Percentiles rank a stretch among this genome's conserved stretches.
phyloP scores from a whole-genome alignment of 2,888 invertebrate species.

The Temnothorax rugatulus region DNA sequence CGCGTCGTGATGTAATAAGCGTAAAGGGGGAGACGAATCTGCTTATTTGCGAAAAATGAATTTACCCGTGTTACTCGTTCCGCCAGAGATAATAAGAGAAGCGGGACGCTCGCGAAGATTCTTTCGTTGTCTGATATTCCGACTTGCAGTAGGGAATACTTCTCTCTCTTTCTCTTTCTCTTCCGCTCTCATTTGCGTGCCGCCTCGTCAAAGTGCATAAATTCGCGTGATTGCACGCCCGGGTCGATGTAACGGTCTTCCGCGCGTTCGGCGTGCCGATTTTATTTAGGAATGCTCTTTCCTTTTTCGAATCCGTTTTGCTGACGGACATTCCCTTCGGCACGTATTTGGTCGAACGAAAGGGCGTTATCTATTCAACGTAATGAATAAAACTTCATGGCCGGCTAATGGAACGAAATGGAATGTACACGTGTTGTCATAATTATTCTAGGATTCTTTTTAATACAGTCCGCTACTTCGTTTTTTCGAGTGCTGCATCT shows the following conservation, averaged over 20 bases:
- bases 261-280: conserved; percentile 64
- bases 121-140: conserved; percentile 45
- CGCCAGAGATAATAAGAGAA: neutral
- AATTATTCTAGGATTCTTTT: conserved; percentile 32
- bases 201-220: conserved; percentile 78
- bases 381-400: conserved; percentile 61
- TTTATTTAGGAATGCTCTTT: conserved; percentile 77
- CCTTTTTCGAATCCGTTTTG: conserved; percentile 64
- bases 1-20: conserved; percentile 42
- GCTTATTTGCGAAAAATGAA: conserved; percentile 55
- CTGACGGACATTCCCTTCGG: conserved; percentile 57
- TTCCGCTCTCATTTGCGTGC: conserved; percentile 23
- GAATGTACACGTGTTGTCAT: conserved; percentile 36
- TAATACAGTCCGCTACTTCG: neutral
- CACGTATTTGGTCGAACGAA: conserved; percentile 45
- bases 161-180: neutral
- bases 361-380: conserved; percentile 39
- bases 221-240: conserved; percentile 76
- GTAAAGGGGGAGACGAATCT: conserved; percentile 27
- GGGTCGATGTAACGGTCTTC: conserved; percentile 52
- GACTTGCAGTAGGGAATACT: conserved; percentile 4
- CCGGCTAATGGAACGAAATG: conserved; percentile 67
- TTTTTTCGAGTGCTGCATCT: conserved; percentile 4
- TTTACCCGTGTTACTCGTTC: conserved; percentile 39
- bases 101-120: conserved; percentile 11